These are phyloP conservation scores for Drosophila aldrichi DNA, from an alignment of 2,888 invertebrate species.

Conservation along the genomic window DNA sequence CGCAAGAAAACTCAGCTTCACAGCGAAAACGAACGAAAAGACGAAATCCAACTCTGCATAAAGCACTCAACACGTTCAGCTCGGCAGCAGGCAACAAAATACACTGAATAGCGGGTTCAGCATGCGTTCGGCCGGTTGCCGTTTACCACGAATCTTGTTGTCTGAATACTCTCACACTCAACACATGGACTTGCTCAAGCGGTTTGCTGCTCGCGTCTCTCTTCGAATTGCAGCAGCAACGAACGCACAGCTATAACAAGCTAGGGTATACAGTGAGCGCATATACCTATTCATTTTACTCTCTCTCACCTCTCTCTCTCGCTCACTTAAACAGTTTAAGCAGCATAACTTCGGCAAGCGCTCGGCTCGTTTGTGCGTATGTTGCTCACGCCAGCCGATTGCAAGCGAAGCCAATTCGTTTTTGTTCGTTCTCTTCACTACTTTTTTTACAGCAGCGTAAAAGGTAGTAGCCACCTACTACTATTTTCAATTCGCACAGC, in stretches of 20 bases:
- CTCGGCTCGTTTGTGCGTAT: conserved; percentile 27
- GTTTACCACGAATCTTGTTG: conserved; percentile 26
- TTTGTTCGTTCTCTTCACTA: conserved; percentile 26
- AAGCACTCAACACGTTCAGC: conserved; percentile 43
- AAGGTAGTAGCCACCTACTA: conserved; percentile 27
- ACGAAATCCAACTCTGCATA: conserved; percentile 19
- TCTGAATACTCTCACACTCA: conserved; percentile 12
- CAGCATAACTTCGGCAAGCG: conserved; percentile 22
- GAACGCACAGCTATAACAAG: not conserved
- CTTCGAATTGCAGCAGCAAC: no score
- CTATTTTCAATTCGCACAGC: not conserved
- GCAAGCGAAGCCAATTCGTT: conserved; percentile 3
- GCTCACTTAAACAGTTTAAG: not conserved
- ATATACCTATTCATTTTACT: not conserved
- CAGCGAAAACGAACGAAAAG: conserved; percentile 1
- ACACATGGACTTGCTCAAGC: not conserved
- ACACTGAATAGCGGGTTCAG: conserved; percentile 51
- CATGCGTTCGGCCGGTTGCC: conserved; percentile 32
- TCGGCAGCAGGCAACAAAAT: conserved; percentile 57
- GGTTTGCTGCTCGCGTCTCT: not conserved
- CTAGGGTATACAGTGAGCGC: conserved; percentile 9
- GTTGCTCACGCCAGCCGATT: conserved; percentile 6
- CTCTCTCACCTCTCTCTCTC: conserved; percentile 2
- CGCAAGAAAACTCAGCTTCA: conserved; percentile 13
- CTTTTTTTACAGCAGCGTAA: conserved; percentile 22